phyloP scores from a whole-genome alignment of 2,888 invertebrate species.

The Neoitamus cyanurus region DNA sequence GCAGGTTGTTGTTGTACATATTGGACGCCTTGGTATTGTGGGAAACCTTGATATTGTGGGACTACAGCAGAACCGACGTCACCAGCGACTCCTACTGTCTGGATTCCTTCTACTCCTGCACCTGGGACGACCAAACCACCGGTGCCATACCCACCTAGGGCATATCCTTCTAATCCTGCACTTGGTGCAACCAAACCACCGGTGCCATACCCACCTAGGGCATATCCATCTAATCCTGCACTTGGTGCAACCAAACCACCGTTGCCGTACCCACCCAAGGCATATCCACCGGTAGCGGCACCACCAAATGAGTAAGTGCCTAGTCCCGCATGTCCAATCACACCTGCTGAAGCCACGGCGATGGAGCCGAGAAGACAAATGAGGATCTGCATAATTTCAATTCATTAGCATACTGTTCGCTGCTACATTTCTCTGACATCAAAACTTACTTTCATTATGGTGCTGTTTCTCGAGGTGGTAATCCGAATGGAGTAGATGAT shows the following conservation, averaged over 20 bases:
- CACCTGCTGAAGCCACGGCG: constrained; percentile 10
- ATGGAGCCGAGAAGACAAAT: neutral
- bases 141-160: neutral
- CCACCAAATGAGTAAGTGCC: neutral
- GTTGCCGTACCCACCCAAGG: neutral
- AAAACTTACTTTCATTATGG: constrained; percentile 14
- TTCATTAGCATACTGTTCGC: neutral
- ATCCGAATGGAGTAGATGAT: neutral
- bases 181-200: neutral
- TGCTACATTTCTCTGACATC: neutral
- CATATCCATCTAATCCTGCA: neutral
- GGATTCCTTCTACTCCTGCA: neutral
- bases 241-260: neutral
- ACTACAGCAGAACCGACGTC: no score
- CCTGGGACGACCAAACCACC: neutral
- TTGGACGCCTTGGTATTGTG: neutral
- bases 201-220: neutral
- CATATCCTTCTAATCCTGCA: neutral
- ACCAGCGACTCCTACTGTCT: neutral
- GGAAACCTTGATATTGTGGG: neutral
- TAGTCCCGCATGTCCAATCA: neutral
- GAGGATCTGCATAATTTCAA: neutral
- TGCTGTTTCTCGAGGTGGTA: neutral
- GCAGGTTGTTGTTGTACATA: neutral
- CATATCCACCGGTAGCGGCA: neutral